phyloP scores from a whole-genome alignment of 2,113 vertebrate species.

The Dicaeum eximium region DNA sequence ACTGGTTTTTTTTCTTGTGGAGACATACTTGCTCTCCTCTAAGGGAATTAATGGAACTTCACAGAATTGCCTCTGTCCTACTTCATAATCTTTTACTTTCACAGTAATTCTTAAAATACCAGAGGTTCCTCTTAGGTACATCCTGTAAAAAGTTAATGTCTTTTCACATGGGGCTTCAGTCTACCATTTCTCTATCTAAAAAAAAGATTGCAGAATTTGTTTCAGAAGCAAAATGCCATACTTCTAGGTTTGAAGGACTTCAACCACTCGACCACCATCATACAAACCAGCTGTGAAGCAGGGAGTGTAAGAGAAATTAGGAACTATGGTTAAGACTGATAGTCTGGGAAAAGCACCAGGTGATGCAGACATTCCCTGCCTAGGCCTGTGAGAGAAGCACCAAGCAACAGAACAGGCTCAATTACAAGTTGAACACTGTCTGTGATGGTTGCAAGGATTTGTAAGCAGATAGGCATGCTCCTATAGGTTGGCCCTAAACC shows the following conservation, averaged over 20 bases:
- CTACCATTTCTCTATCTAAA: not conserved
- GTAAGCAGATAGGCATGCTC: not conserved
- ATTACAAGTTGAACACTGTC: not conserved
- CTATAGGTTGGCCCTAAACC: not conserved
- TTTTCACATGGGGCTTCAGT: not conserved
- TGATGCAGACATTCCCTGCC: not conserved
- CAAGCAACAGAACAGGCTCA: not conserved
- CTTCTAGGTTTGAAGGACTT: not conserved
- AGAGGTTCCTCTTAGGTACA: not conserved
- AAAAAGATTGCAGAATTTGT: not conserved
- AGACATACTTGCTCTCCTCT: not conserved
- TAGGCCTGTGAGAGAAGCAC: not conserved
- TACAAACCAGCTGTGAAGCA: not conserved
- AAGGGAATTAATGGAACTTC: not conserved
- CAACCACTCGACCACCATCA: not conserved
- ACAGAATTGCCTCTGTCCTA: not conserved
- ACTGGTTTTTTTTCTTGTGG: not conserved
- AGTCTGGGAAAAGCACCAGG: not conserved
- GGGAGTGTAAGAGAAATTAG: not conserved
- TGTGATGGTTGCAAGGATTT: not conserved
- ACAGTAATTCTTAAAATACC: not conserved
- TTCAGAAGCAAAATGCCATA: not conserved
- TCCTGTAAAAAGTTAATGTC: not conserved
- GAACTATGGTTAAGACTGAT: not conserved
- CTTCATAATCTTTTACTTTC: constrained; percentile 1